Evolutionary conservation across 2,888 invertebrate genomes (phyloP), one percentile per base, ranked within the genome.

Genomic region (Lottia scabra): DNA sequence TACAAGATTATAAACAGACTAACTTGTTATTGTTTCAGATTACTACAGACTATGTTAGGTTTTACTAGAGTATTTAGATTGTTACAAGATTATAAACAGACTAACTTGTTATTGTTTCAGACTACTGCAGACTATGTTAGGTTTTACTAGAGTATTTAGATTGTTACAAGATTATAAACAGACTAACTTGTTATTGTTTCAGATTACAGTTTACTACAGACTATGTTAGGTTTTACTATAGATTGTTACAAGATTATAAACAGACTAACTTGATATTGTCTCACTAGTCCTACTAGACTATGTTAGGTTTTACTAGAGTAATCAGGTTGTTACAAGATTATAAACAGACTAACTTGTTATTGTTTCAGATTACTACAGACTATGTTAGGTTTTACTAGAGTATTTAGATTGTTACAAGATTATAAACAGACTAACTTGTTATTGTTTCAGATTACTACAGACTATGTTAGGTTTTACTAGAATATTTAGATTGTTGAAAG

Each of bases 281-380:
- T n/a, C 87, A 89, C 70, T n/a, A 67, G 81, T 63, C 85, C 84
- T 80, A 83, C 93, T n/a, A 72, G 91, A 93, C 83, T 88, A 88
- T 93, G 68, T 84, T 92, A 67, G 95, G 95, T 10, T 94, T 95
- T 84, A 92, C 94, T 1, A 91, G 91, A 83, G 89, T 95, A 15
- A 93, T 94, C 73, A 87, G 92, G 19, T 85, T 93, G 0, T 86
- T 95, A n/a, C 89, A 89, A 44, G 84, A 89, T 1, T 87, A 91
- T 8, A 91, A 92, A 78, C 95, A 94, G 81, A 30, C 30, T 30
- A 2, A 30, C 30, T 30, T 67, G 19, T 67, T 63, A 65, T 65
- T 73, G 63, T 73, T 77, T n/a, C 87, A 89, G 71, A 67, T 81
- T 63, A 84, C 84, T 80, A 83, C 93, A 72, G 91, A 93, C 83